Evolutionary conservation across 2,797 vertebrate species (phyloP).

Genomic region (Hoplostethus atlanticus): DNA sequence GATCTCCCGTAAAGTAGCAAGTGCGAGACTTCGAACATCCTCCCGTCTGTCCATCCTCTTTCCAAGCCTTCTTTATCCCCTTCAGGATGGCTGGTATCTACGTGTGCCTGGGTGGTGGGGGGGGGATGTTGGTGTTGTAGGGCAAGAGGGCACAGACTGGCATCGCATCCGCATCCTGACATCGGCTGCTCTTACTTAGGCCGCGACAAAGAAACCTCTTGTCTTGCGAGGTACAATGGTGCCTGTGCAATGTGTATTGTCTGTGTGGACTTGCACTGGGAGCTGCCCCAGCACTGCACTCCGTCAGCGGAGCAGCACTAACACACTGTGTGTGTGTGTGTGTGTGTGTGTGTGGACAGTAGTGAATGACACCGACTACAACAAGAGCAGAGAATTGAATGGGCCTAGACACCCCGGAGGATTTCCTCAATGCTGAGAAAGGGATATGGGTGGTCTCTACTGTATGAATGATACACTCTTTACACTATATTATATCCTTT

Average conservation of each 20-base stretch:
- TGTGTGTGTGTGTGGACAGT: conserved; percentile 20
- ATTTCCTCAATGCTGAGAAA: conserved; percentile 63
- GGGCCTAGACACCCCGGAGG: conserved; percentile 46
- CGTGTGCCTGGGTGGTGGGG: conserved; percentile 6
- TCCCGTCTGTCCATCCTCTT: not conserved
- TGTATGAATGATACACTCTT: conserved; percentile 49
- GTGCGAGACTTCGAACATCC: not conserved
- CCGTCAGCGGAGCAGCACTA: conserved; percentile 39
- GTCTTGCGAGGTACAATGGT: conserved; percentile 64
- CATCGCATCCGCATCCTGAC: conserved; percentile 42
- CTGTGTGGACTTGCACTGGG: conserved; percentile 38
- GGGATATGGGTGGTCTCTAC: conserved; percentile 62
- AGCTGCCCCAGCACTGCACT: conserved; percentile 45
- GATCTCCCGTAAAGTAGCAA: not conserved
- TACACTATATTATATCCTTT: conserved; percentile 39
- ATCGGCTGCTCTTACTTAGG: conserved; percentile 24
- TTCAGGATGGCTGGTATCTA: not conserved
- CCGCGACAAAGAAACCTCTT: conserved; percentile 71
- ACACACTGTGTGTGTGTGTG: conserved; percentile 20
- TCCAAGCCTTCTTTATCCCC: not conserved
- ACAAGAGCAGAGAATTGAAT: conserved; percentile 50
- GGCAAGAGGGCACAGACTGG: not conserved
- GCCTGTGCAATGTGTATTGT: conserved; percentile 47
- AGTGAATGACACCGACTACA: conserved; percentile 49
- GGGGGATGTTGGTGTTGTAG: conserved; percentile 1